Evolutionary conservation across 2,888 invertebrate species (phyloP).

Genomic region (Eulithis testata): DNA sequence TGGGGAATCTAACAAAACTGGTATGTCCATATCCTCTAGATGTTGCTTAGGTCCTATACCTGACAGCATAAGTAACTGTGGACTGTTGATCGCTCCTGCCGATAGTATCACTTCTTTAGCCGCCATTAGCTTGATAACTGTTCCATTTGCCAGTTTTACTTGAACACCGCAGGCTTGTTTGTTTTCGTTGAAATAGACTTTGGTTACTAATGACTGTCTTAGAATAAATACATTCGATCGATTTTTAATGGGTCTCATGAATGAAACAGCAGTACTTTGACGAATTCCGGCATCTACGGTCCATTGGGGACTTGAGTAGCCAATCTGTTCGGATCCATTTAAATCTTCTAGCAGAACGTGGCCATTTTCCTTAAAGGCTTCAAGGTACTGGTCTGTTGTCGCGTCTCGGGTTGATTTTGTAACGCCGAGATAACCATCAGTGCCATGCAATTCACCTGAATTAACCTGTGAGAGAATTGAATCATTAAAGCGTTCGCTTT

Average conservation of each 20-base stretch:
- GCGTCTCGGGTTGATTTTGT: conserved; percentile 45
- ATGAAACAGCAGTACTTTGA: conserved; percentile 54
- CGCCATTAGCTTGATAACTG: conserved; percentile 39
- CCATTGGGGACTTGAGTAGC: conserved; percentile 49
- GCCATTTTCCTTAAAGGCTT: conserved; percentile 57
- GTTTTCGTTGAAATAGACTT: conserved; percentile 50
- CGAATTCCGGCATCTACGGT: conserved; percentile 50
- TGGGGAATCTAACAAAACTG: conserved; percentile 52
- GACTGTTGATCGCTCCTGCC: conserved; percentile 61
- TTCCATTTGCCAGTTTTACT: conserved; percentile 45
- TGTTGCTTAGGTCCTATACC: conserved; percentile 62
- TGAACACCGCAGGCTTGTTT: conserved; percentile 55
- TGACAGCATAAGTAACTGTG: conserved; percentile 65
- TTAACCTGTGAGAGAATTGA: conserved; percentile 31
- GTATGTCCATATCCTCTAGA: conserved; percentile 51
- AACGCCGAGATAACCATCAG: conserved; percentile 31
- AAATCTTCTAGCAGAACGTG: conserved; percentile 49
- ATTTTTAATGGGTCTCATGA: conserved; percentile 48
- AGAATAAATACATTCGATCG: conserved; percentile 51
- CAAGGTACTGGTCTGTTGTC: conserved; percentile 44
- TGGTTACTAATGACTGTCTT: conserved; percentile 53
- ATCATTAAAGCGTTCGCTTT: conserved; percentile 54
- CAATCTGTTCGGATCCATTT: conserved; percentile 53
- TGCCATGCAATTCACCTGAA: no score
- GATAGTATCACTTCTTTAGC: conserved; percentile 61